phyloP scores from a whole-genome alignment of 2,888 invertebrate species.

The Leptopilina syphax region DNA sequence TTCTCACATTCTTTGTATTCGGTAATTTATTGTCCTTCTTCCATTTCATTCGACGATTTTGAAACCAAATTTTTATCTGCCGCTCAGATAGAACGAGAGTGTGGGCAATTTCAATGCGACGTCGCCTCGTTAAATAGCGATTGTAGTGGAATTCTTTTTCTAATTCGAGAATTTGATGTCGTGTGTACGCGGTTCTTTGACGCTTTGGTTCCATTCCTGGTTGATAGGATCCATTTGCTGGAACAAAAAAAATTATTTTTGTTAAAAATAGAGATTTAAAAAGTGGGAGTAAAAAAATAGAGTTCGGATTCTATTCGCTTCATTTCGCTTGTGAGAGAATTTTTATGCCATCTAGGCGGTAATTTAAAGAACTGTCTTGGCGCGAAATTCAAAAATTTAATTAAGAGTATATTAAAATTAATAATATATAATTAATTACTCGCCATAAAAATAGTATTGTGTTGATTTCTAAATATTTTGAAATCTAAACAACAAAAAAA shows the following conservation, averaged over 20 bases:
- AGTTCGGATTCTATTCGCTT: no score
- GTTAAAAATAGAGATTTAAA: no score
- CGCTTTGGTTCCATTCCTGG: conserved; percentile 97
- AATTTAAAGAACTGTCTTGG: no score
- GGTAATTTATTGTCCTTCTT: conserved; percentile 93
- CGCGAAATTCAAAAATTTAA: no score
- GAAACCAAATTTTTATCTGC: conserved; percentile 94
- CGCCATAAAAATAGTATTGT: no score
- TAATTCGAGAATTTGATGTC: conserved; percentile 97
- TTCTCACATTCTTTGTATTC: conserved; percentile 87
- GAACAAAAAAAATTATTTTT: background rate
- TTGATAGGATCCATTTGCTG: conserved; percentile 92
- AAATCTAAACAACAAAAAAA: no score
- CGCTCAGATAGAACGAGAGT: conserved; percentile 94
- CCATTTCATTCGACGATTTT: conserved; percentile 91
- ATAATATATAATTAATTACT: no score
- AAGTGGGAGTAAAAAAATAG: no score
- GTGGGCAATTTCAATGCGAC: conserved; percentile 98
- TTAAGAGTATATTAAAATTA: no score
- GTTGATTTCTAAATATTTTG: no score
- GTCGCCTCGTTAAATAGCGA: conserved; percentile 94
- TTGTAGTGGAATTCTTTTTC: conserved; percentile 99
- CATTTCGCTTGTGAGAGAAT: no score
- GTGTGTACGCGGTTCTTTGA: conserved; percentile 97
- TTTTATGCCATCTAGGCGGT: no score